Evolutionary conservation across 2,113 vertebrate species (phyloP), one percentile per base, ranked within the genome.

Genomic region (Poecile atricapillus): DNA sequence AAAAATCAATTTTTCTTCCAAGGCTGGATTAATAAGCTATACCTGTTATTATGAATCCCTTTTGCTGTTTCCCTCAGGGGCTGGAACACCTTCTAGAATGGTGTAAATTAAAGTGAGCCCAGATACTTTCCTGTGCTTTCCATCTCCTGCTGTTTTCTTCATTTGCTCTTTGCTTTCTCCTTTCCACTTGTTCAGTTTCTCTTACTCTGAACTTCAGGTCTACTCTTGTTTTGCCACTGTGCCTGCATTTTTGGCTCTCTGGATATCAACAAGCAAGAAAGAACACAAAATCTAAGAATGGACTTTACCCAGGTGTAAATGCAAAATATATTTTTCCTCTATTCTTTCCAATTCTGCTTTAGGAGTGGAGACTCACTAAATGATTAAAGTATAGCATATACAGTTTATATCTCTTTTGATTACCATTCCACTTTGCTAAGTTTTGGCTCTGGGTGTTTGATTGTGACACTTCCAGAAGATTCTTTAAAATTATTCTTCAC

Each of bases 1-100:
- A 60, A 90, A 96, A 93, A 92, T 80, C 60, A n/a, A 75, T 91
- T 73, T 93, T 37, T 89, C 55, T 93, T 89, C 52, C 67, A 69
- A 62, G 43, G 39, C 10, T 82, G 64, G 74, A 95, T 91, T 90
- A 91, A 96, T 92, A 91, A 92, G 3, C 4, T 89, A 44, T 92
- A 84, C 77, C 65, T 95, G 20, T 24, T 87, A 31, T 49, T 95
- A 94, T 89, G 58, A 84, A 79, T 75, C 53, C 23, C 30, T 76
- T 95, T 73, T 60, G 64, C 55, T 68, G 19, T 76, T 95, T 91
- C 70, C 77, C 53, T 95, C 49, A 49, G 89, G 59, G 77, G 15
- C 18, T 47, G 71, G 70, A 87, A 91, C 58, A 62, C 73, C 41
- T 94, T 83, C 65, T 87, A 73, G 71, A 87, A 83, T 21, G 39